These are phyloP conservation scores for Recurvirostra avosetta DNA, from an alignment of 2,113 vertebrate genomes.

Conservation along the genomic window DNA sequence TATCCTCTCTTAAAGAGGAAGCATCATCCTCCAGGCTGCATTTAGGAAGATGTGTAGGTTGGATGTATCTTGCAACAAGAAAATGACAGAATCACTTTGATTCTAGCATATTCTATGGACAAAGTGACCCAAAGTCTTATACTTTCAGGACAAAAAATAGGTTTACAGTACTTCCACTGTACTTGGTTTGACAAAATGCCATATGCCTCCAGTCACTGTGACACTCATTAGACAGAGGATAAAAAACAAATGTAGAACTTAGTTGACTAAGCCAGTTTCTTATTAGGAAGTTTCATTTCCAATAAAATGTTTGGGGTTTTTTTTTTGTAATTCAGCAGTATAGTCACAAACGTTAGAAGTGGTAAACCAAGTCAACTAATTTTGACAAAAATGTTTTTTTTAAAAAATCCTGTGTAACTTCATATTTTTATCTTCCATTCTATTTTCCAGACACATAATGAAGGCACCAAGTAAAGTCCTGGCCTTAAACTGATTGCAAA, in stretches of 20 bases:
- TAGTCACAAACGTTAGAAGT: background rate
- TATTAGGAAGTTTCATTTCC: background rate
- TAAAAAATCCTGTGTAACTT: background rate
- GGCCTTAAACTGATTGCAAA: background rate
- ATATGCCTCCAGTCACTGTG: background rate
- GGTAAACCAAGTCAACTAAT: background rate
- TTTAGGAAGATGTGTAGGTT: background rate
- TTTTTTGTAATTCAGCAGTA: background rate
- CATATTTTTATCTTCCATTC: background rate
- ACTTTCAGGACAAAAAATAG: background rate
- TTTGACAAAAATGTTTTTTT: background rate
- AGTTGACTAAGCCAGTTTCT: background rate
- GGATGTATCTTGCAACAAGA: background rate
- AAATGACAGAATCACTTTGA: background rate
- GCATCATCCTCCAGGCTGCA: background rate
- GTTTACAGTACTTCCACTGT: background rate
- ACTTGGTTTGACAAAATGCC: background rate
- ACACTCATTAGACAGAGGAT: background rate
- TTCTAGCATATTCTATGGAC: background rate
- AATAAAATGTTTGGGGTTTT: background rate
- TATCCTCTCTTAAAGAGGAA: background rate
- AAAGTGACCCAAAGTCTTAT: background rate
- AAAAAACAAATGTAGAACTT: background rate
- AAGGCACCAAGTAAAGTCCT: background rate
- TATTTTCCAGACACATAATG: background rate